These are phyloP conservation scores for Allacma fusca DNA, from an alignment of 2,888 invertebrate species.

Conservation along the genomic window DNA sequence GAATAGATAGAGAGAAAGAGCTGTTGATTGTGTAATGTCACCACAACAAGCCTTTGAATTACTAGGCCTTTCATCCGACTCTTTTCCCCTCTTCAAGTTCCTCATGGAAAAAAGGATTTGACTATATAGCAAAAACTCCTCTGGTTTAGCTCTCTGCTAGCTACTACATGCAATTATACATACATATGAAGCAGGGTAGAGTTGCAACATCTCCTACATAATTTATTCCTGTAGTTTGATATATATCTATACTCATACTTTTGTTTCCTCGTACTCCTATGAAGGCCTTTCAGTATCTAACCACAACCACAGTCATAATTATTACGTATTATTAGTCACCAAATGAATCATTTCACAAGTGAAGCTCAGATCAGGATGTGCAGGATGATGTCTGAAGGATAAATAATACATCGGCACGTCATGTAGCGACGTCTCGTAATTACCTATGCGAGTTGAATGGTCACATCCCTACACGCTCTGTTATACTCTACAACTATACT, in stretches of 20 bases:
- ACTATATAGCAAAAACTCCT: no score
- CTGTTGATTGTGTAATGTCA: conserved; percentile 35
- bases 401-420: no score
- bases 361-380: background rate
- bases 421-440: no score
- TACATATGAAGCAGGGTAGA: background rate
- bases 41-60: conserved; percentile 33
- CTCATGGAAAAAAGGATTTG: background rate
- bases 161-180: background rate
- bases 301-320: background rate
- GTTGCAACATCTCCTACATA: background rate
- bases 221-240: no score
- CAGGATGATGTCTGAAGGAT: background rate
- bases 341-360: background rate
- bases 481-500: no score
- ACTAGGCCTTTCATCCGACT: conserved; percentile 11
- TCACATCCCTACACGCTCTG: no score
- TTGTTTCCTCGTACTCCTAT: background rate
- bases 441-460: no score
- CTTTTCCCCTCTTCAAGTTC: background rate
- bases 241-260: background rate
- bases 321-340: background rate
- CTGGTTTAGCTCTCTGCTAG: no score
- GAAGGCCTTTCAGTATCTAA: background rate
- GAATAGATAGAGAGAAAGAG: conserved; percentile 10